Evolutionary conservation across 2,113 vertebrate species (phyloP).

Genomic region (Nibea albiflora): DNA sequence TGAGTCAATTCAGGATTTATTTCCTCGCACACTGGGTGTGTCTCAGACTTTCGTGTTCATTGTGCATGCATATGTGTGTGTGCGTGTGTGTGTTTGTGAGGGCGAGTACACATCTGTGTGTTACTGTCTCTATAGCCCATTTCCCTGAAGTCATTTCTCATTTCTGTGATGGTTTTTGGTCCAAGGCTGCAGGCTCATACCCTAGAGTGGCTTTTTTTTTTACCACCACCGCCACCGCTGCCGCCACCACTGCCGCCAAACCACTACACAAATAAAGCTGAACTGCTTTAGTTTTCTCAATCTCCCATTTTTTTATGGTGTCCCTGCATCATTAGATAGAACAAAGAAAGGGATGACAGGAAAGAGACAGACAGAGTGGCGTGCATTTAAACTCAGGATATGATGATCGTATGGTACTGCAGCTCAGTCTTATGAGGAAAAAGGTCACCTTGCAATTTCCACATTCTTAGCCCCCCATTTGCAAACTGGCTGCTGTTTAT

Average conservation of each 20-base stretch:
- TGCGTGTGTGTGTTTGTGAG: slow-evolving; percentile 3
- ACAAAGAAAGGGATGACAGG: slow-evolving; percentile 15
- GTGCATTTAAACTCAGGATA: slow-evolving; percentile 31
- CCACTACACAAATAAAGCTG: slow-evolving; percentile 44
- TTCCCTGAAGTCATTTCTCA: slow-evolving; percentile 64
- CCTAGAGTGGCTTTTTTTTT: slow-evolving; percentile 33
- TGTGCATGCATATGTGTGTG: neutral
- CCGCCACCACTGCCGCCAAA: slow-evolving; percentile 22
- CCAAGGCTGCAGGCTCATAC: slow-evolving; percentile 64
- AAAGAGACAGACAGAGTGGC: slow-evolving; percentile 22
- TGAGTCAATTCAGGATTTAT: slow-evolving; percentile 42
- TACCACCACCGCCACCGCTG: slow-evolving; percentile 10
- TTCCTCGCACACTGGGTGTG: slow-evolving; percentile 18
- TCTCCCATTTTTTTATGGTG: slow-evolving; percentile 45
- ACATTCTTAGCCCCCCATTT: neutral
- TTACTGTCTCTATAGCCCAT: slow-evolving; percentile 56
- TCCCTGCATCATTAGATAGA: slow-evolving; percentile 52
- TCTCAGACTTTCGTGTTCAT: neutral
- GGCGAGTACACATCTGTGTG: slow-evolving; percentile 14
- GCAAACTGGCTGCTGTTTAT: too few species aligned
- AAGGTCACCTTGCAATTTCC: slow-evolving; percentile 25
- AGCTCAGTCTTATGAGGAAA: slow-evolving; percentile 11
- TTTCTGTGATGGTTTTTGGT: slow-evolving; percentile 50
- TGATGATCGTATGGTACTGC: neutral
- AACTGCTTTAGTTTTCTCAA: slow-evolving; percentile 25